phyloP scores from a whole-genome alignment of 2,888 invertebrate species.

The Notodromas monacha region DNA sequence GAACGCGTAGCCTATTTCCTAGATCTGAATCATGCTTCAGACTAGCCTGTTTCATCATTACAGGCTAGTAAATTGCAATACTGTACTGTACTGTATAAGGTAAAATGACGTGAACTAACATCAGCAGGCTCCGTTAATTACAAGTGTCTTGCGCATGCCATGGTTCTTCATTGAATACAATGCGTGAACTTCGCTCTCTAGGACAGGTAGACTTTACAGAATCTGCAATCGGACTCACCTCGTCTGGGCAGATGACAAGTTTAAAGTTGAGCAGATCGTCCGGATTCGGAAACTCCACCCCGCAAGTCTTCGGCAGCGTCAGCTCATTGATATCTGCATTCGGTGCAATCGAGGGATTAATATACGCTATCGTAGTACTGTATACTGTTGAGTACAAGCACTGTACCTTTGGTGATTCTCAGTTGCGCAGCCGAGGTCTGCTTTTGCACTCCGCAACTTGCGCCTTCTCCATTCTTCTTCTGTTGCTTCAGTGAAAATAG shows the following conservation, averaged over 20 bases:
- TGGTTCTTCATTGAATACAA: no score
- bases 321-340: conserved; percentile 74
- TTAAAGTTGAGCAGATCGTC: conserved; percentile 87
- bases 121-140: no score
- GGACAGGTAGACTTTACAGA: no score
- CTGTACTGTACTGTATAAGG: no score
- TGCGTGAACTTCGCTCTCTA: no score
- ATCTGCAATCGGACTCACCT: conserved; percentile 22
- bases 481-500: conserved; percentile 91
- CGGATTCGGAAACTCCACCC: conserved; percentile 75
- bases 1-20: no score
- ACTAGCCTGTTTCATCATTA: no score
- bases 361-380: conserved; percentile 6
- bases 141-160: no score
- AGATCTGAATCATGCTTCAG: no score
- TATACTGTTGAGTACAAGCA: background rate
- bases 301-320: conserved; percentile 83
- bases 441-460: conserved; percentile 40
- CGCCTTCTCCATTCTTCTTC: conserved; percentile 78
- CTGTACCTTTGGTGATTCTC: conserved; percentile 73
- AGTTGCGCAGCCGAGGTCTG: conserved; percentile 86
- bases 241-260: conserved; percentile 79
- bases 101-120: no score
- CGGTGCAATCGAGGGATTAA: background rate
- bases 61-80: no score